A percentile compares a stretch with the other conserved stretches of the same genome.
These are phyloP conservation scores for Philypnodon macrostomus DNA, from an alignment of 2,797 vertebrate species.

Conservation along the genomic window DNA sequence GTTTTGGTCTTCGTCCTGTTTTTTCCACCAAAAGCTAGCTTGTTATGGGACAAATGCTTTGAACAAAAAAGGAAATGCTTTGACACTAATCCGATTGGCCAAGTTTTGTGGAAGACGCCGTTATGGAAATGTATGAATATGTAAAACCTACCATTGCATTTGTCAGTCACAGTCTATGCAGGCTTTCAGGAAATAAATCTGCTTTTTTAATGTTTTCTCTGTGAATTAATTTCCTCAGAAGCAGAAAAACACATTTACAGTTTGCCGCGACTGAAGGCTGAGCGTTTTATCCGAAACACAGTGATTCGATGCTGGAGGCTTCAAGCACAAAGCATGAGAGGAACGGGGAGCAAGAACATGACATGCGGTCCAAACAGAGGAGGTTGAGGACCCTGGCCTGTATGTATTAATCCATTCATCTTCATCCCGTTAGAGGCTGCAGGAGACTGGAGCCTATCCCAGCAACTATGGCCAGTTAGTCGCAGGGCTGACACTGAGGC, in stretches of 20 bases:
- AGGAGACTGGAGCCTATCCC: no score
- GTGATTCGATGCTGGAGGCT: background rate
- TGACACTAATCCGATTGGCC: constrained; percentile 1
- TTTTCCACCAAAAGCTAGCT: constrained; percentile 1
- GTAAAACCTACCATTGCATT: background rate
- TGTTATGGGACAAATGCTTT: constrained; percentile 1
- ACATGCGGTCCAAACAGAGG: no score
- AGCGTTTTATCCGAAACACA: background rate
- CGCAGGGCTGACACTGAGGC: no score
- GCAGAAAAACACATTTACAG: background rate
- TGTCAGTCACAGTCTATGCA: background rate
- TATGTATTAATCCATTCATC: no score
- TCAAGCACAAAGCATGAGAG: background rate
- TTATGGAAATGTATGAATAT: background rate
- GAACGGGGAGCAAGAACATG: background rate
- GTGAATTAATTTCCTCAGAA: background rate
- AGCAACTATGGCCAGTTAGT: no score
- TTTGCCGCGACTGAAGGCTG: background rate
- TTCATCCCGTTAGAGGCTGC: no score
- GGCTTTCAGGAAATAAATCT: background rate
- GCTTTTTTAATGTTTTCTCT: background rate
- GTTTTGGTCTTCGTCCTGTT: background rate
- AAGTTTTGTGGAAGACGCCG: background rate
- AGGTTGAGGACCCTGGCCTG: no score
- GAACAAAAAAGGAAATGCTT: background rate